Percentiles rank a stretch among this genome's conserved stretches.
These are phyloP conservation scores for Stenopsyche tienmushanensis DNA, from an alignment of 1,140 invertebrate species.

Conservation along the genomic window DNA sequence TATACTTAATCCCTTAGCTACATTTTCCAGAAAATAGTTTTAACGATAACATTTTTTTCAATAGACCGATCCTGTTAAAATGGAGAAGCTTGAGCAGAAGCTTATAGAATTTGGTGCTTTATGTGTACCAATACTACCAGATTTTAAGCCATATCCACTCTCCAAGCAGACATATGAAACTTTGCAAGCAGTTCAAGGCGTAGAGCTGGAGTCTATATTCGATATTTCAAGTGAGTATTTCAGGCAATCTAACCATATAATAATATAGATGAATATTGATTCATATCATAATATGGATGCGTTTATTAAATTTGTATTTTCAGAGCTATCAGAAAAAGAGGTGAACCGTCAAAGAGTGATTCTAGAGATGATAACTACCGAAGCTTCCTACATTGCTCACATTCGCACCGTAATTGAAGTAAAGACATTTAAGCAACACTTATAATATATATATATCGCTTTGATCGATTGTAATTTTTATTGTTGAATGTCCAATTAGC, in stretches of 20 bases:
- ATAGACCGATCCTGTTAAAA: slow-evolving; percentile 20
- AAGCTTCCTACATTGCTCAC: slow-evolving; percentile 30
- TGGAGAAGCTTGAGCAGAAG: slow-evolving; percentile 16
- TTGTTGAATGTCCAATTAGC: no score
- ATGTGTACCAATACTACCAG: not conserved
- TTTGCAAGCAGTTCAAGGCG: not conserved
- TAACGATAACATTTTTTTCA: no score
- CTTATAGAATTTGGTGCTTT: not conserved
- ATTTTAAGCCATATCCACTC: not conserved
- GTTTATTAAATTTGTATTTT: no score
- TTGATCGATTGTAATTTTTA: not conserved
- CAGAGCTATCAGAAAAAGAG: no score
- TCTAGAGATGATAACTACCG: slow-evolving; percentile 32
- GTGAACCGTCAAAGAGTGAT: slow-evolving; percentile 23
- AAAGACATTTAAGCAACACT: not conserved
- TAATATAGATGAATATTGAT: no score
- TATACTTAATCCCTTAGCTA: no score
- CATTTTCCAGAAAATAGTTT: no score
- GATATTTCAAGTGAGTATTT: slow-evolving; percentile 5
- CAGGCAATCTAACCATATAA: not conserved
- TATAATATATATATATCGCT: not conserved
- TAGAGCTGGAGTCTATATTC: slow-evolving; percentile 3
- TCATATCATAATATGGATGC: no score
- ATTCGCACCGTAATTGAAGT: slow-evolving; percentile 31
- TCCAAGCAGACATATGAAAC: not conserved